Evolutionary conservation across 2,113 vertebrate species (phyloP).

Genomic region (cat (Felis catus)): DNA sequence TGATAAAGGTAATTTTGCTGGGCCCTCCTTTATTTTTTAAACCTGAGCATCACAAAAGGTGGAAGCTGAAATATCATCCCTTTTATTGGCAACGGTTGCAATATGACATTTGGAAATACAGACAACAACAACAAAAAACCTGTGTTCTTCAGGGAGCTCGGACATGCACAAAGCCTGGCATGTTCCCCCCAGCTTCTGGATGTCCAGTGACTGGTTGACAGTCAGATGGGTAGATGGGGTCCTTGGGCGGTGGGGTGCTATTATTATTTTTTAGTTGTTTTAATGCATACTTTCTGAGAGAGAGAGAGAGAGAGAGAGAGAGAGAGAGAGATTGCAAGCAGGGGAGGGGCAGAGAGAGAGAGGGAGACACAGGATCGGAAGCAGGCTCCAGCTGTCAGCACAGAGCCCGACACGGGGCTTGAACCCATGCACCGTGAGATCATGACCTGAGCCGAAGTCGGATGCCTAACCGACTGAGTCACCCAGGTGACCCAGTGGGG

Average conservation of each 20-base stretch:
- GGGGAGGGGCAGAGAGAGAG: too few species aligned
- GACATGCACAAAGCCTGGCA: not conserved
- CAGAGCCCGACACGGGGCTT: too few species aligned
- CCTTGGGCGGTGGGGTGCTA: not conserved
- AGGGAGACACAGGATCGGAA: too few species aligned
- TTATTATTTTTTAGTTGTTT: not conserved
- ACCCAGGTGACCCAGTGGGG: too few species aligned
- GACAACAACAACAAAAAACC: conserved; percentile 16
- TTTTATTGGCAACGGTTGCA: conserved; percentile 62
- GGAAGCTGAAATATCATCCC: conserved; percentile 69
- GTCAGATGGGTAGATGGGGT: conserved; percentile 34
- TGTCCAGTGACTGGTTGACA: not conserved
- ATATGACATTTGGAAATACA: conserved; percentile 59
- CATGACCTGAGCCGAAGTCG: too few species aligned
- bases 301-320: too few species aligned
- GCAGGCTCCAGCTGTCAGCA: too few species aligned
- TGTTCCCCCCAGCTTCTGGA: not conserved
- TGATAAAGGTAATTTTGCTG: conserved; percentile 78
- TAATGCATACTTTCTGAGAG: too few species aligned
- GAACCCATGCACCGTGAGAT: too few species aligned
- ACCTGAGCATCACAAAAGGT: conserved; percentile 65
- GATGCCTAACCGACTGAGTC: too few species aligned
- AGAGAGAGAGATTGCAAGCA: too few species aligned
- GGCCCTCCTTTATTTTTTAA: conserved; percentile 74
- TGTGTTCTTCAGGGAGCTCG: not conserved